A percentile compares a stretch with the other conserved stretches of the same genome.
Evolutionary conservation across 2,888 invertebrate species (phyloP).

Genomic region (Leucoptera coffeella): DNA sequence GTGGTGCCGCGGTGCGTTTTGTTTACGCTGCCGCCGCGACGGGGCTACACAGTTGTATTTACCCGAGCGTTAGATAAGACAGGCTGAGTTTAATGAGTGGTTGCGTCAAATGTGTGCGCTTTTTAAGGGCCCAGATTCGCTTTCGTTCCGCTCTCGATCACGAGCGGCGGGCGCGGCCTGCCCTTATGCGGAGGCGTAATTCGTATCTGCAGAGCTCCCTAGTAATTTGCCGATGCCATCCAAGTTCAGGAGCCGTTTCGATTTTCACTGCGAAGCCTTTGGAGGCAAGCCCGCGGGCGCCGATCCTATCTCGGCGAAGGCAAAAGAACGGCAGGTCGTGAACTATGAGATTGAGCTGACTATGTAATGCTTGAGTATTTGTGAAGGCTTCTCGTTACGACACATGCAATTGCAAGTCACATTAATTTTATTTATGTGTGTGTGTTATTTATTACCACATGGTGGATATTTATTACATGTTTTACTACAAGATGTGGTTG

Average conservation of each 20-base stretch:
- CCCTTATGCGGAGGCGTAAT: constrained; percentile 7
- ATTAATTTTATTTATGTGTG: too few species aligned
- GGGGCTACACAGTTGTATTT: constrained; percentile 19
- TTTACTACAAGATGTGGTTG: too few species aligned
- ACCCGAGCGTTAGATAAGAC: constrained; percentile 8
- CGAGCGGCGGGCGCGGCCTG: constrained; percentile 6
- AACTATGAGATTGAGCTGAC: too few species aligned
- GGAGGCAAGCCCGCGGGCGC: too few species aligned
- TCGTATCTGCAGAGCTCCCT: too few species aligned
- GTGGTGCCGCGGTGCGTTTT: constrained; percentile 12
- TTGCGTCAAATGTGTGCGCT: background rate
- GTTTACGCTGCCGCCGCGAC: constrained; percentile 17
- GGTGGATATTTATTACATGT: too few species aligned
- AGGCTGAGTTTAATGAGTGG: constrained; percentile 1
- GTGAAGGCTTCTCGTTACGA: too few species aligned
- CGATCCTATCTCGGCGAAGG: too few species aligned
- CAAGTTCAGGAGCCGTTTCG: constrained; percentile 7
- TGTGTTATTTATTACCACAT: too few species aligned
- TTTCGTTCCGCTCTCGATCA: constrained; percentile 13
- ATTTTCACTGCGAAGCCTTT: constrained; percentile 10
- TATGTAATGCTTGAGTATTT: too few species aligned
- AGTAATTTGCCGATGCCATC: background rate
- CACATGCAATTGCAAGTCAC: too few species aligned
- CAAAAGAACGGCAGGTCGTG: too few species aligned
- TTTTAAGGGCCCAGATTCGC: constrained; percentile 7